These are phyloP conservation scores for Microtus richardsoni DNA, from an alignment of 2,113 vertebrate species.

Conservation along the genomic window DNA sequence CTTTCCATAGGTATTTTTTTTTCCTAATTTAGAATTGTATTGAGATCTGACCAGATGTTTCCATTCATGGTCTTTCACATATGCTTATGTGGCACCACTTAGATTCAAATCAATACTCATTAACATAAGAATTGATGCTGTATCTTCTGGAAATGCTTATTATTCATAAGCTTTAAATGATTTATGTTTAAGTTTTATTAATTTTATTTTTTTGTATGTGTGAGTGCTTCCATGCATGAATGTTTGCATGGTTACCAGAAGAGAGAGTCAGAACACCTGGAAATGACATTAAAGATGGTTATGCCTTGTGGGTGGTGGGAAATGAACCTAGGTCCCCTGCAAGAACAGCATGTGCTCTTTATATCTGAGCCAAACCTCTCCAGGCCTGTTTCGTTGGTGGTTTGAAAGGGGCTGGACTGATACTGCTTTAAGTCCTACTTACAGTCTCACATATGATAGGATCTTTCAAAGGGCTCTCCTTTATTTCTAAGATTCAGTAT, in stretches of 20 bases:
- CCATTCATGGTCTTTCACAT: neutral
- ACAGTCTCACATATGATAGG: rapidly evolving
- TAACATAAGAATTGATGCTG: neutral
- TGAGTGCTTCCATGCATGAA: neutral
- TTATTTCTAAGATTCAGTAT: neutral
- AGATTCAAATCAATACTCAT: neutral
- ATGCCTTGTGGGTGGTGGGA: neutral
- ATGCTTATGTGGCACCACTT: neutral
- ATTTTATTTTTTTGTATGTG: neutral
- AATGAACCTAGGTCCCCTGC: neutral
- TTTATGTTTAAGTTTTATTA: neutral
- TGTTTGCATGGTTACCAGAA: neutral
- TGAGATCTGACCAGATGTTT: neutral
- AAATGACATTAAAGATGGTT: neutral
- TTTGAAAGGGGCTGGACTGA: neutral
- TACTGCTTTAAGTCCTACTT: neutral
- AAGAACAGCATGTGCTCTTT: too few species aligned
- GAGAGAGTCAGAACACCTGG: neutral
- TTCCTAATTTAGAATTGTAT: neutral
- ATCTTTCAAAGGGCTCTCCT: neutral
- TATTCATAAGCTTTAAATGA: neutral
- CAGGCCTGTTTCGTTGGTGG: neutral
- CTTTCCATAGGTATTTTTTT: neutral
- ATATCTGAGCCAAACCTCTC: neutral
- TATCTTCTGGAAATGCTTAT: neutral